Conservation (phyloP, 1,140 invertebrate species). For the Metopolophium dirhodum region DNA sequence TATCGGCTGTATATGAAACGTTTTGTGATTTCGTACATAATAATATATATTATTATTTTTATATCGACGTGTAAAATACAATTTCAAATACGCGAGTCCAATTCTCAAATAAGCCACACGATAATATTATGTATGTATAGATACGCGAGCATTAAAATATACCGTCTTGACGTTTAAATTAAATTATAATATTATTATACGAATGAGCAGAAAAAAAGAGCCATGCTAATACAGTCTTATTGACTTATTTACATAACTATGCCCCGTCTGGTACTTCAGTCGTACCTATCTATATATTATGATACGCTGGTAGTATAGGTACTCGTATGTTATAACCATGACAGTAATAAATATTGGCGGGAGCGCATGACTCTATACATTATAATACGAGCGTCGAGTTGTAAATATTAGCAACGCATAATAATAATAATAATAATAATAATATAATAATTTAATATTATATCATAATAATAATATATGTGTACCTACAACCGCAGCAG, state of each 20-base stretch:
- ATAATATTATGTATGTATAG: neutral
- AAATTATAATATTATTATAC: neutral
- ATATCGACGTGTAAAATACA: neutral
- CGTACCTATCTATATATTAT: neutral
- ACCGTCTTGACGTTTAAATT: neutral
- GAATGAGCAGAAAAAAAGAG: neutral
- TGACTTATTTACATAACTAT: conserved; percentile 28
- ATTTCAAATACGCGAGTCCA: neutral
- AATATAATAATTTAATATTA: neutral
- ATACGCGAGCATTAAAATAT: neutral
- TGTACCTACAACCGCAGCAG: too few species aligned
- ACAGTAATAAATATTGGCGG: neutral
- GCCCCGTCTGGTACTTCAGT: neutral
- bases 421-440: too few species aligned
- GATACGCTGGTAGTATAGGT: neutral
- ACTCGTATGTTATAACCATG: neutral
- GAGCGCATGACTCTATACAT: neutral
- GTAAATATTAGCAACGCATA: conserved; percentile 24
- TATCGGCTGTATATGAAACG: neutral
- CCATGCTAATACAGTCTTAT: neutral
- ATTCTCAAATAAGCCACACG: neutral
- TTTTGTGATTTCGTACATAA: neutral
- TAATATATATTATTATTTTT: neutral
- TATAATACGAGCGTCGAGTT: conserved; percentile 3
- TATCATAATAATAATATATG: neutral